These are phyloP conservation scores for Opisthograptis luteolata DNA, from an alignment of 2,888 invertebrate species.

Conservation along the genomic window DNA sequence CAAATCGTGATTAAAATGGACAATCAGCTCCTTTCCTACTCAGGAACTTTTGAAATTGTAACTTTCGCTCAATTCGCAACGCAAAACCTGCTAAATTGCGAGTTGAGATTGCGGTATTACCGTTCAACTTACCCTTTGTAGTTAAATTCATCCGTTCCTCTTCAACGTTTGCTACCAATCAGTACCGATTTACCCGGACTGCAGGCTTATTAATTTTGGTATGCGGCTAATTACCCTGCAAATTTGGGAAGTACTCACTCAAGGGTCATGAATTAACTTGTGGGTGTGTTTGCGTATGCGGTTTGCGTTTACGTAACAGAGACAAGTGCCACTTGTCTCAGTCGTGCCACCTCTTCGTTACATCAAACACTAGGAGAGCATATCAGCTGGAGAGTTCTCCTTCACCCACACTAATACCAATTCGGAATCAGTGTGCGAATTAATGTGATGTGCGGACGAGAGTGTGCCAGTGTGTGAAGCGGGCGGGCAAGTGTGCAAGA, in stretches of 20 bases:
- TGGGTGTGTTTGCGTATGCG: conserved; percentile 52
- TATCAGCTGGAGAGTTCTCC: conserved; percentile 49
- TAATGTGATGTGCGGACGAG: conserved; percentile 34
- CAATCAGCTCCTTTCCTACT: background rate
- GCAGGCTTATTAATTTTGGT: conserved; percentile 77
- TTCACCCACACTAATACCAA: conserved; percentile 49
- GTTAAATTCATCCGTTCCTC: conserved; percentile 83
- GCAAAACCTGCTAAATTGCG: background rate
- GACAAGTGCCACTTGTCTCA: conserved; percentile 59
- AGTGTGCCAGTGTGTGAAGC: conserved; percentile 39
- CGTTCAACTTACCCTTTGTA: conserved; percentile 71
- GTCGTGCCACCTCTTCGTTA: conserved; percentile 72
- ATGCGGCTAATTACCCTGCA: conserved; percentile 80
- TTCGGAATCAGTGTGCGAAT: conserved; percentile 44
- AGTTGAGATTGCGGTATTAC: background rate
- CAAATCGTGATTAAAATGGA: background rate
- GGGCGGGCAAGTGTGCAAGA: conserved; percentile 40
- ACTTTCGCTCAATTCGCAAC: conserved; percentile 23
- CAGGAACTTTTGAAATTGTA: background rate
- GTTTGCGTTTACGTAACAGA: conserved; percentile 62
- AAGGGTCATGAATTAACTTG: conserved; percentile 70
- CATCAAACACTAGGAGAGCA: conserved; percentile 70
- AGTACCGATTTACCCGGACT: conserved; percentile 71
- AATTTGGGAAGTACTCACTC: conserved; percentile 76
- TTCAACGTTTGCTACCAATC: conserved; percentile 72